A percentile compares a stretch with the other conserved stretches of the same genome.
These are phyloP conservation scores for Oreochromis tanganicae DNA, from an alignment of 2,113 vertebrate species.

Conservation along the genomic window DNA sequence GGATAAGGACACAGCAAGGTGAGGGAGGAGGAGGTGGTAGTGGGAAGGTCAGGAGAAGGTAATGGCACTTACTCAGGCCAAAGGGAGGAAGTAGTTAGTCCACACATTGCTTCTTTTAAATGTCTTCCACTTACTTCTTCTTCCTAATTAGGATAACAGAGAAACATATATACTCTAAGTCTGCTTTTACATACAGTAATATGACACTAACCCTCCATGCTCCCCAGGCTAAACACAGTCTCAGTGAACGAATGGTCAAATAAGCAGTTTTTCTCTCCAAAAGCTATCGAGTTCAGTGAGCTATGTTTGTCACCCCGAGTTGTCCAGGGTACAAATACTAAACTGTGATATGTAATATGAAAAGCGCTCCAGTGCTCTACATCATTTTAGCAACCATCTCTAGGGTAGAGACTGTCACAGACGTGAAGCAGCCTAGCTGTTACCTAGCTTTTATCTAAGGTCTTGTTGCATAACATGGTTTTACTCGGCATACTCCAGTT, in stretches of 20 bases:
- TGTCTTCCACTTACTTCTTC: background rate
- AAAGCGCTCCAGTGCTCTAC: background rate
- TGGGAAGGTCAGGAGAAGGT: slow-evolving; percentile 46
- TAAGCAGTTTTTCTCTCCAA: background rate
- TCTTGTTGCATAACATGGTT: background rate
- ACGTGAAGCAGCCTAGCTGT: background rate
- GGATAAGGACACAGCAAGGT: background rate
- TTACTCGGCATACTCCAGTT: background rate
- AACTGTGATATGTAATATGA: background rate
- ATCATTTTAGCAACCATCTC: background rate
- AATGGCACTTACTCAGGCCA: background rate
- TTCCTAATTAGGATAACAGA: slow-evolving; percentile 37
- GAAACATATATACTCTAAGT: background rate
- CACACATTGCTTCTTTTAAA: background rate
- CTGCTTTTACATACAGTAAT: background rate
- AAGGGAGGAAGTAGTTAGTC: slow-evolving; percentile 14
- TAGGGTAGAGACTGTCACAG: background rate
- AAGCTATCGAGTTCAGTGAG: slow-evolving; percentile 18
- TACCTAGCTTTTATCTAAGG: background rate
- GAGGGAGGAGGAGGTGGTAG: background rate
- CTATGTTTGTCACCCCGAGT: background rate
- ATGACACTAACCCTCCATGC: background rate
- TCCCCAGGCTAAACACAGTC: background rate
- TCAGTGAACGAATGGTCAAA: background rate
- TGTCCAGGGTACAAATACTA: background rate